Evolutionary conservation across 2,888 invertebrate species (phyloP).

Genomic region (Lucinisca nassula): DNA sequence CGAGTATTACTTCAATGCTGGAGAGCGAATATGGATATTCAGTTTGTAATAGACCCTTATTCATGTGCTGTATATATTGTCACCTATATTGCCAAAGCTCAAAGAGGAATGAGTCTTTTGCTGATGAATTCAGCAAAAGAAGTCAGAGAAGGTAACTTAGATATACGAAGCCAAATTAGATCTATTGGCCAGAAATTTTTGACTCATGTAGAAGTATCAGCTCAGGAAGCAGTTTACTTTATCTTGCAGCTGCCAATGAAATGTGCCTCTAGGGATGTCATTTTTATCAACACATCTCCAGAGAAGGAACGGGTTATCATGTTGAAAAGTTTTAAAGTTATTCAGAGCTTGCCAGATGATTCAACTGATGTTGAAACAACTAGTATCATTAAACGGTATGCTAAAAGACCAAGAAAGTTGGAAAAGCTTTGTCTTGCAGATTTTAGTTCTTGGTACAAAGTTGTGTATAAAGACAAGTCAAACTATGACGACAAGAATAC

Average conservation of each 20-base stretch:
- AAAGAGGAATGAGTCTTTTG: slow-evolving; percentile 64
- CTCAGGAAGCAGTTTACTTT: slow-evolving; percentile 70
- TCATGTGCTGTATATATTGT: slow-evolving; percentile 60
- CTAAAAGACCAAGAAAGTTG: slow-evolving; percentile 39
- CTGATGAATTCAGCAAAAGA: slow-evolving; percentile 51
- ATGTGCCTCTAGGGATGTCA: slow-evolving; percentile 35
- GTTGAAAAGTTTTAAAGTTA: not conserved
- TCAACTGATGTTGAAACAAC: slow-evolving; percentile 49
- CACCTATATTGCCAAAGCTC: slow-evolving; percentile 58
- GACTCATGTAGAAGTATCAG: slow-evolving; percentile 62
- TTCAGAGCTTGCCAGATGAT: slow-evolving; percentile 54
- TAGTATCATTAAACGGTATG: slow-evolving; percentile 49
- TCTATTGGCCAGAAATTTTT: slow-evolving; percentile 74
- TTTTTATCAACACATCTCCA: slow-evolving; percentile 71
- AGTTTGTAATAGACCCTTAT: slow-evolving; percentile 42
- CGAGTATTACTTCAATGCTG: slow-evolving; percentile 17
- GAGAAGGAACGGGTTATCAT: slow-evolving; percentile 59
- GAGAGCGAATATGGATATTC: slow-evolving; percentile 30
- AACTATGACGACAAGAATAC: not conserved
- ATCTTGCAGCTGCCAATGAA: slow-evolving; percentile 69
- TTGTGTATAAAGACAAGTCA: not conserved
- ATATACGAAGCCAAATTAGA: slow-evolving; percentile 57
- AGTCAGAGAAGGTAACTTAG: slow-evolving; percentile 47
- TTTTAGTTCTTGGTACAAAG: too few relatives aligned
- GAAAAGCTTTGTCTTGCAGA: slow-evolving; percentile 51